Base-by-base conservation (phyloP, 2,113 vertebrate species). In the Gopherus flavomarginatus region DNA sequence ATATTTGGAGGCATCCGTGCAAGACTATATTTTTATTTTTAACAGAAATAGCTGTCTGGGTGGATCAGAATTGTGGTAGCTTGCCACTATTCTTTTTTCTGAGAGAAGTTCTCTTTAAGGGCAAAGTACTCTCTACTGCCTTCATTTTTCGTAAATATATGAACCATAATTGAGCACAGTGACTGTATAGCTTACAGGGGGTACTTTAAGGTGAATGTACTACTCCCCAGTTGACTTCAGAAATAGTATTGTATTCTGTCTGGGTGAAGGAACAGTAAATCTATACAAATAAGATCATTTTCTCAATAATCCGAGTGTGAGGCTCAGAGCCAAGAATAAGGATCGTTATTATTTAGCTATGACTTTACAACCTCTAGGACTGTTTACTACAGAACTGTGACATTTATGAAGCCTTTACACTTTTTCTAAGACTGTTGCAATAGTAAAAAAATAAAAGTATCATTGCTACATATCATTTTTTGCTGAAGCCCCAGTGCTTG, bases 401-500 rank as follows among this genome's bases (percentile, higher is more conserved):
- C 82, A 87, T 95, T 95, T 94, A 89, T 94, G 80, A 93, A 97
- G 93, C 90, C 92, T 92, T 94, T 89, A 65, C 65, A 56, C 10
- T 85, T 81, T 93, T 86, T 89, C 85, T 75, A 94, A 92, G 90
- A 44, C 69, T 90, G 22, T 9, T 85, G 78, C 91, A 97, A 72
- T 19, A 65, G 21, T 86, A 89, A 77, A 92, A 95, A 29, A 86
- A 91, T 91, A 78, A 93, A 96, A 97, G 69, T 65, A 88, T 24
- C 31, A 29, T 59, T 92, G 92, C 59, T 95, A 87, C 95, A 90
- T 44, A 86, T 92, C 2, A 1, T 31, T 92, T 94, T 95, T 94
- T 88, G 12, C 50, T 83, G 62, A 93, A 88, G 89, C 80, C 44
- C 75, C 57, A 90, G 53, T 69, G 80, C 50, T 90, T 91, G 19